phyloP scores from a whole-genome alignment of 2,113 vertebrate genomes.

The Cyrtonyx montezumae region DNA sequence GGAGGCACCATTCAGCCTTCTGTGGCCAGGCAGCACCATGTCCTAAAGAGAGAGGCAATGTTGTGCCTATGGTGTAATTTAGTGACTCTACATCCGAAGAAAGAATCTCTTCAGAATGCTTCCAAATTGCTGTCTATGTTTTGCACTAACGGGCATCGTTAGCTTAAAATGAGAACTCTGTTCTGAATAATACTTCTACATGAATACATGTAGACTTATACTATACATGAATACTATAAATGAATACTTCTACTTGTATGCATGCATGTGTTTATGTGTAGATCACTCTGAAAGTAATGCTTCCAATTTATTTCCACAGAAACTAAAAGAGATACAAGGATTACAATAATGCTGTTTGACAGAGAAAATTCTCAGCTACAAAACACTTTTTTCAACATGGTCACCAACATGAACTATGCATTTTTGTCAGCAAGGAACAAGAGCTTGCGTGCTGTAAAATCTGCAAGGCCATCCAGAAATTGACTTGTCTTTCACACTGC shows the following conservation, averaged over 20 bases:
- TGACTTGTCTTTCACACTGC: too few species aligned
- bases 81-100: neutral
- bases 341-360: too few species aligned
- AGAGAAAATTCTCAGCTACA: too few species aligned
- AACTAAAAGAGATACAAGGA: too few species aligned
- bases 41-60: neutral
- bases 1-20: neutral
- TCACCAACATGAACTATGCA: too few species aligned
- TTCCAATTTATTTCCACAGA: too few species aligned
- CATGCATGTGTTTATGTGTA: neutral
- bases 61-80: neutral
- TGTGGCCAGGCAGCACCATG: neutral
- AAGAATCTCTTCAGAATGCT: neutral
- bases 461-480: too few species aligned
- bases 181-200: neutral
- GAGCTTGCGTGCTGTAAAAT: too few species aligned
- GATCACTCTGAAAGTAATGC: neutral
- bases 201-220: neutral
- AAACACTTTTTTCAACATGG: too few species aligned
- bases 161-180: neutral
- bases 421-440: too few species aligned
- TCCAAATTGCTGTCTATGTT: neutral
- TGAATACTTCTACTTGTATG: too few species aligned
- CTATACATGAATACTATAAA: too few species aligned
- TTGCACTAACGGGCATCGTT: neutral